Percentiles rank a stretch among this genome's conserved stretches.
phyloP scores from a whole-genome alignment of 2,113 vertebrate species.

The Lycocorax pyrrhopterus region DNA sequence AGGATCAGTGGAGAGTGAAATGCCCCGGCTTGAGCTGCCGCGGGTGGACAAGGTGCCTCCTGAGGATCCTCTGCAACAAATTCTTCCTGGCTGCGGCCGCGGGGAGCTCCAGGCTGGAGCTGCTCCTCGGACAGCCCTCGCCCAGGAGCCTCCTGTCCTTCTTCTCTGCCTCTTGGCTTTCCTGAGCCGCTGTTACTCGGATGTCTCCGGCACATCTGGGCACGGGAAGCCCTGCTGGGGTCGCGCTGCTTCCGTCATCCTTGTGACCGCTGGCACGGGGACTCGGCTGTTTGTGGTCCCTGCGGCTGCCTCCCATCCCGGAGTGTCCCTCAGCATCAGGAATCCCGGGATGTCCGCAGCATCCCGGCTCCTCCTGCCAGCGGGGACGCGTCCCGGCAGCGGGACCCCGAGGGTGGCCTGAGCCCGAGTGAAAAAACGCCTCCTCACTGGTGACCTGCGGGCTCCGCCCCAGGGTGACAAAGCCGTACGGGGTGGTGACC shows the following conservation, averaged over 20 bases:
- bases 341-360: not conserved
- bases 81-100: not conserved
- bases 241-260: not conserved
- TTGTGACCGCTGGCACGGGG: not conserved
- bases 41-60: not conserved
- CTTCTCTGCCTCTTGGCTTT: not conserved
- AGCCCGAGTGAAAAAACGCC: slow-evolving; percentile 60
- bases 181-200: not conserved
- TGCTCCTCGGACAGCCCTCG: not conserved
- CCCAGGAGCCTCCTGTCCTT: not conserved
- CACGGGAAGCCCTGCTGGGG: not conserved
- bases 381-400: not conserved
- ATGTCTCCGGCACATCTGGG: not conserved
- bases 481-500: slow-evolving; percentile 72
- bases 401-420: not conserved
- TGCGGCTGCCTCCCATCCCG: rapidly evolving
- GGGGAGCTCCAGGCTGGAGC: not conserved
- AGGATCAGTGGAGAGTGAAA: not conserved
- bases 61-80: slow-evolving; percentile 13
- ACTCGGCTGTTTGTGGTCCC: not conserved
- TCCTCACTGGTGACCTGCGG: slow-evolving; percentile 77
- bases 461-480: slow-evolving; percentile 74
- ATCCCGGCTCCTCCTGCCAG: not conserved
- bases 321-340: not conserved
- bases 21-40: not conserved